These are phyloP conservation scores for Dendrocincla tyrannina DNA, from an alignment of 2,797 vertebrate genomes.

Conservation along the genomic window DNA sequence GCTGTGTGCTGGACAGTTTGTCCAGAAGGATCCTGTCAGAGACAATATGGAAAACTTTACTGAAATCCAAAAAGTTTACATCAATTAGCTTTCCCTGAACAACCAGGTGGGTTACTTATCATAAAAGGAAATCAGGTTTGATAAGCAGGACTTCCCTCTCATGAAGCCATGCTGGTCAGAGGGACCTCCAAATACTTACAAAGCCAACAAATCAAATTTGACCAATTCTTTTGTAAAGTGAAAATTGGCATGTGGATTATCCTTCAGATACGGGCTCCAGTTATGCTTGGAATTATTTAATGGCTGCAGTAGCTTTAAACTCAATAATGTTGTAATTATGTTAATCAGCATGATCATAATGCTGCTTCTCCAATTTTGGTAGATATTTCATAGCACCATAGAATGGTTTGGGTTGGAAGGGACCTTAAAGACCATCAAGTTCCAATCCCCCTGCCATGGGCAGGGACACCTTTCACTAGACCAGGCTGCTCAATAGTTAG, in stretches of 20 bases:
- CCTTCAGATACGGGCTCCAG: neutral
- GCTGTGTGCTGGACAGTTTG: too few relatives aligned
- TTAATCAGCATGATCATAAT: neutral
- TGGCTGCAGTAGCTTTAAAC: neutral
- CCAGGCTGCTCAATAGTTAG: neutral
- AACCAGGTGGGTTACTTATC: too few relatives aligned
- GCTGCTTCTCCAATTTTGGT: neutral
- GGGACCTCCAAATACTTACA: neutral
- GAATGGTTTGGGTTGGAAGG: neutral
- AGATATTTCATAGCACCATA: neutral
- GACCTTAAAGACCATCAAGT: neutral
- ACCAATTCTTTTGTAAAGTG: neutral
- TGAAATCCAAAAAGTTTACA: too few relatives aligned
- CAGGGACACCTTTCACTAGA: neutral
- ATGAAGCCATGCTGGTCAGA: neutral
- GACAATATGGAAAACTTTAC: too few relatives aligned
- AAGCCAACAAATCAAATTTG: neutral
- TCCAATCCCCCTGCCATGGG: neutral
- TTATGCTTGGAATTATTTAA: neutral
- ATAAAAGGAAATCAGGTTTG: too few relatives aligned
- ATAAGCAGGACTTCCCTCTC: too few relatives aligned
- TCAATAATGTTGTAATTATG: neutral
- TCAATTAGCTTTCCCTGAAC: too few relatives aligned
- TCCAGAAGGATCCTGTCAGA: too few relatives aligned
- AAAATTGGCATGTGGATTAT: neutral